These are phyloP conservation scores for Pogonomyrmex barbatus DNA, from an alignment of 1,140 invertebrate genomes.

Conservation along the genomic window DNA sequence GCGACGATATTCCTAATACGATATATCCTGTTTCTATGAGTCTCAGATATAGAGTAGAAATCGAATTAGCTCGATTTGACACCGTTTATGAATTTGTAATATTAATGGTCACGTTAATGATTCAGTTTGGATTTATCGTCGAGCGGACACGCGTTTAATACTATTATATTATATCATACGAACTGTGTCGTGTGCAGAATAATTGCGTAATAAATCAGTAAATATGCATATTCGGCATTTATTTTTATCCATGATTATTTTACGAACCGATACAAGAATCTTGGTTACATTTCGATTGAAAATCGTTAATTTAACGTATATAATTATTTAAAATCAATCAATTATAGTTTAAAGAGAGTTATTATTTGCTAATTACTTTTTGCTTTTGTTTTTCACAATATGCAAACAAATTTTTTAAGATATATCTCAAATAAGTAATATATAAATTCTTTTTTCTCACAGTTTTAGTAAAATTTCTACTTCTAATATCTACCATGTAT, in stretches of 20 bases:
- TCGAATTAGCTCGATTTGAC: slow-evolving; percentile 2
- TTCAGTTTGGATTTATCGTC: not conserved
- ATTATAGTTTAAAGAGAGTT: not conserved
- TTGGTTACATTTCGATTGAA: not conserved
- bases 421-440: not conserved
- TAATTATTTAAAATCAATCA: not conserved
- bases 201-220: not conserved
- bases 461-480: not conserved
- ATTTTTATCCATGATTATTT: not conserved
- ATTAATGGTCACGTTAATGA: not conserved
- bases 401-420: not conserved
- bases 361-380: not conserved
- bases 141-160: not conserved
- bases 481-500: too few relatives aligned
- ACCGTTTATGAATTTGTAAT: slow-evolving; percentile 28
- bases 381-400: not conserved
- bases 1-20: slow-evolving; percentile 1
- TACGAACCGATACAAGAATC: not conserved
- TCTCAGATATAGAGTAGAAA: slow-evolving; percentile 16
- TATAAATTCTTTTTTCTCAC: not conserved
- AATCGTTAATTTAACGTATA: not conserved
- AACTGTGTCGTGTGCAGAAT: not conserved
- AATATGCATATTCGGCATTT: not conserved
- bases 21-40: not conserved
- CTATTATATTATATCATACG: not conserved